Conservation (phyloP, 2,888 invertebrate genomes). For the Cylindroiulus punctatus region DNA sequence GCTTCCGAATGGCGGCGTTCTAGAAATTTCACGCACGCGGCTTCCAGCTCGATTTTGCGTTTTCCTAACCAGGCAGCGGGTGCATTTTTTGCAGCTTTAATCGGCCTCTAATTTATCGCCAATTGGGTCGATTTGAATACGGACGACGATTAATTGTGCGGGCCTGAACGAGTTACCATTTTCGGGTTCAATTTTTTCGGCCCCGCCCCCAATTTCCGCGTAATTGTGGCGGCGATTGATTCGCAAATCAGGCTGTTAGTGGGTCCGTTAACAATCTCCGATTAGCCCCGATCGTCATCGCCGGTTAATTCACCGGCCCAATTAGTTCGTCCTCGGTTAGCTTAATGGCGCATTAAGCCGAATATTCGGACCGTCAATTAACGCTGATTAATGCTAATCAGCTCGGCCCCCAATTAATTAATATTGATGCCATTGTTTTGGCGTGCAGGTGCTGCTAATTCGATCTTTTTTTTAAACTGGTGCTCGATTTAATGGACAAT, state of each 20-base stretch:
- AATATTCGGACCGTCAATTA: slow-evolving; percentile 6
- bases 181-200: neutral
- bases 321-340: slow-evolving; percentile 6
- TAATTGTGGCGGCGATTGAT: neutral
- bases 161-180: neutral
- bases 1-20: no score
- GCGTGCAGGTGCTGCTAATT: slow-evolving; percentile 4
- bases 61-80: neutral
- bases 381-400: slow-evolving; percentile 10
- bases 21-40: no score
- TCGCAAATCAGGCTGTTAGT: no score
- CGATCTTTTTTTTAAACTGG: neutral
- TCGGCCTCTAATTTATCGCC: neutral
- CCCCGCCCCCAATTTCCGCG: neutral
- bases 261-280: neutral
- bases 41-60: no score
- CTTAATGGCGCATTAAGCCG: neutral
- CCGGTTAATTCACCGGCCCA: neutral
- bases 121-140: neutral
- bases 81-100: neutral
- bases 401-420: neutral
- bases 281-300: neutral
- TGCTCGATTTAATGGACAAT: neutral
- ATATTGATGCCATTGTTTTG: neutral
- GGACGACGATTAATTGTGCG: neutral